A percentile compares a stretch with the other conserved stretches of the same genome.
Conservation (phyloP, 2,113 vertebrate genomes). For the Pterophyllum scalare region DNA sequence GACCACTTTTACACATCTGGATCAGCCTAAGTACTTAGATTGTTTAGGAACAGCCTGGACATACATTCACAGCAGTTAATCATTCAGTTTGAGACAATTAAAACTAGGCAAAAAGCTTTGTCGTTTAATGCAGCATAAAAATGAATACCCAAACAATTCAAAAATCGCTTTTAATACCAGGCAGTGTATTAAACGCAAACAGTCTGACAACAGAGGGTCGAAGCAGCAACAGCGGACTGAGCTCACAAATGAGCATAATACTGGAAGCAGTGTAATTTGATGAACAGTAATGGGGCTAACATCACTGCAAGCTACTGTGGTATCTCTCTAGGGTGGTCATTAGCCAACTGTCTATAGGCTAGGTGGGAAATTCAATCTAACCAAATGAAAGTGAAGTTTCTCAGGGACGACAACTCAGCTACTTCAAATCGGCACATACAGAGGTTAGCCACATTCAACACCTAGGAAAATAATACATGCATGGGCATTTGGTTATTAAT, state of each 20-base stretch:
- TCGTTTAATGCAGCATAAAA: not conserved
- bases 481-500: conserved; percentile 24
- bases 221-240: conserved; percentile 13
- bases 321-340: conserved; percentile 61
- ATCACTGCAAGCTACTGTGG: conserved; percentile 29
- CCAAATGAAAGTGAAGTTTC: conserved; percentile 50
- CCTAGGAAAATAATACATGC: not conserved
- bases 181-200: not conserved
- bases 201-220: not conserved
- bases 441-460: conserved; percentile 9
- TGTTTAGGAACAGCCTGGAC: not conserved
- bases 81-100: conserved; percentile 23
- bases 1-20: conserved; percentile 15
- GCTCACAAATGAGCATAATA: conserved; percentile 26
- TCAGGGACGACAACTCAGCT: not conserved
- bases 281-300: conserved; percentile 47
- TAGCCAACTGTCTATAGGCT: conserved; percentile 50
- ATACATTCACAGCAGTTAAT: conserved; percentile 17
- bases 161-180: not conserved
- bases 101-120: conserved; percentile 4
- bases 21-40: not conserved
- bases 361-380: conserved; percentile 44
- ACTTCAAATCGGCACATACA: conserved; percentile 10
- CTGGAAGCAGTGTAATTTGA: conserved; percentile 47
- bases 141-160: conserved; percentile 7